Base-by-base conservation (phyloP, 2,888 invertebrate species). In the Epiblema foenella region DNA sequence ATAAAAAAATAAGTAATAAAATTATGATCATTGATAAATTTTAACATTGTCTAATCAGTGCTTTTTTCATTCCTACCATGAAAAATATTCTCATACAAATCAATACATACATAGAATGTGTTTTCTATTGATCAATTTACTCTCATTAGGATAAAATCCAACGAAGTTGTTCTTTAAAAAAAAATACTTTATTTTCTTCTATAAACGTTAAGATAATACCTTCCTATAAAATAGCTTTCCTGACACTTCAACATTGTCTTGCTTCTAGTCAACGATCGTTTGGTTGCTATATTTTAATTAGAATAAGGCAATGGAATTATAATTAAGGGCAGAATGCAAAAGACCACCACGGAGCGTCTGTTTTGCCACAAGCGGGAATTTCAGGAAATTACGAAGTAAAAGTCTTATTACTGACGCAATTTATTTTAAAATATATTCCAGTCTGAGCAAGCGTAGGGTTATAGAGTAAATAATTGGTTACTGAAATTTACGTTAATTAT, bases 241-340 rank as follows among this genome's bases (percentile, higher is more conserved):
- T 58, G 57, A 52, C 7, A 29, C 37, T 64, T 67, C 57, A 42
- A 64, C 64, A 39, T 63, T 65, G 62, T 73, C 68, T 73, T 71
- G 64, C 63, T 67, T 74, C 68, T 69, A 71, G 76, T 78, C 79
- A 81, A 81, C 79, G 77, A 77, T 76, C 77, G 75, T 81, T 82
- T 83, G 79, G 82, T 81, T 84, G 82, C 79, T 80, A 83, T 81
- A 81, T 84, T 87, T 86, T 87, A 86, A 86, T 86, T 85, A 85
- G 79, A 75, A 79, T 75, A 77, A 76, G 73, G 79, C 76, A 80
- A 78, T 79, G 75, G 77, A 82, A 82, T 84, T 83, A 82, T 82
- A 83, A 83, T 85, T 79, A 80, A 59, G 71, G 62, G 65, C 39
- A 68, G 54, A 62, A 75, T 64, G 67, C 60, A 68, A 69, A 73